A percentile compares a stretch with the other conserved stretches of the same genome.
Evolutionary conservation across 2,797 vertebrate genomes (phyloP).

Genomic region (Trachops cirrhosus): DNA sequence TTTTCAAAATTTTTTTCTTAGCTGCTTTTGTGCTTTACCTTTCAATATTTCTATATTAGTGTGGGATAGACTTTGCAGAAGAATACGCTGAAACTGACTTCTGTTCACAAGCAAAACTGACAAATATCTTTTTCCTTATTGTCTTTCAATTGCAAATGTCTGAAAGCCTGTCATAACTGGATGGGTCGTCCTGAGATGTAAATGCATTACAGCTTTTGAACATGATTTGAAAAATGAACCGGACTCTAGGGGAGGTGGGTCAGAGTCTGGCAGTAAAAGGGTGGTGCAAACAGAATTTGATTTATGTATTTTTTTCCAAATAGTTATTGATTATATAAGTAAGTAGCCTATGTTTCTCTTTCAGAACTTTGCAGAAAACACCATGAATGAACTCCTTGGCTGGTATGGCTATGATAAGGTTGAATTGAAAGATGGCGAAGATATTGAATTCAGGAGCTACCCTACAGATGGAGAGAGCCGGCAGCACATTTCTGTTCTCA

Average conservation of each 20-base stretch:
- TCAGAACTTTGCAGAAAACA: slow-evolving; percentile 99
- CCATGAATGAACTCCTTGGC: slow-evolving; percentile 99
- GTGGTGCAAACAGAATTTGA: slow-evolving; percentile 75
- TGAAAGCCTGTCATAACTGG: slow-evolving; percentile 80
- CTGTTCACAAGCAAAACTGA: slow-evolving; percentile 73
- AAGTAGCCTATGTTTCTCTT: slow-evolving; percentile 85
- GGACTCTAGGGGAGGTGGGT: slow-evolving; percentile 74
- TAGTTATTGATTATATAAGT: slow-evolving; percentile 84
- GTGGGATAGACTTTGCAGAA: slow-evolving; percentile 68
- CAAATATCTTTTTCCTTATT: slow-evolving; percentile 80
- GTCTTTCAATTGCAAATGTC: slow-evolving; percentile 79
- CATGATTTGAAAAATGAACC: slow-evolving; percentile 81
- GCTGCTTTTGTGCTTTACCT: slow-evolving; percentile 70
- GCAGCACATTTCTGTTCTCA: slow-evolving; percentile 98
- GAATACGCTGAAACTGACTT: slow-evolving; percentile 75
- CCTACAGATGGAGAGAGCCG: slow-evolving; percentile 92
- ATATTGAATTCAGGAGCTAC: slow-evolving; percentile 95
- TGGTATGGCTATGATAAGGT: slow-evolving; percentile 99
- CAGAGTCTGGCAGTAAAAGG: slow-evolving; percentile 68
- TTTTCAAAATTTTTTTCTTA: slow-evolving; percentile 61
- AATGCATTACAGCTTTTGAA: slow-evolving; percentile 78
- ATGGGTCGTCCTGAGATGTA: slow-evolving; percentile 78
- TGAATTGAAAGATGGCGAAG: slow-evolving; percentile 98
- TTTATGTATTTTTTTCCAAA: slow-evolving; percentile 80
- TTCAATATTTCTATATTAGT: slow-evolving; percentile 76